phyloP scores from a whole-genome alignment of 2,888 invertebrate genomes.

The Seira musarum region DNA sequence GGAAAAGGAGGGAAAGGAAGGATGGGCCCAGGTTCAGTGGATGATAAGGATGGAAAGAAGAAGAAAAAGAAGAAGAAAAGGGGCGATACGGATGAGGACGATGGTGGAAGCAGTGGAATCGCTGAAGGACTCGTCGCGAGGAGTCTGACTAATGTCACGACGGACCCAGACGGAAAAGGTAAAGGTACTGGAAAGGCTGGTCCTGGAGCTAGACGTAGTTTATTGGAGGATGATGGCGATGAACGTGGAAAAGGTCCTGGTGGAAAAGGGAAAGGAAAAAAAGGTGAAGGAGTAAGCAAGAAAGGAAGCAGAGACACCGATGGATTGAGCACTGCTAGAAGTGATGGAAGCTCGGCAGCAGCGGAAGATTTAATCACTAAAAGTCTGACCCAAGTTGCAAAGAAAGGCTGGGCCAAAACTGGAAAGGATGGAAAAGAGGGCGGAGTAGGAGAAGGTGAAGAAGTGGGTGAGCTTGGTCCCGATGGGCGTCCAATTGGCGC shows the following conservation, averaged over 20 bases:
- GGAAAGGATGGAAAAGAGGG: background rate
- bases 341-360: background rate
- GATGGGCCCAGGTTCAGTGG: background rate
- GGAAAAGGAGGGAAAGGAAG: slow-evolving; percentile 1
- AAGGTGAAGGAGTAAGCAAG: too few relatives aligned
- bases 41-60: background rate
- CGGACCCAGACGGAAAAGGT: too few relatives aligned
- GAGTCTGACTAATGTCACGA: background rate
- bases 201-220: too few relatives aligned
- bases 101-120: background rate
- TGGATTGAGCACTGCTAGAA: too few relatives aligned
- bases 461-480: background rate
- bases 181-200: too few relatives aligned
- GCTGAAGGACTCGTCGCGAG: slow-evolving; percentile 19
- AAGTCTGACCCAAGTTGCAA: background rate
- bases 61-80: background rate
- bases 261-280: background rate
- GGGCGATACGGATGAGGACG: background rate
- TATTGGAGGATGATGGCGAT: too few relatives aligned
- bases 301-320: too few relatives aligned
- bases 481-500: background rate
- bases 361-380: background rate
- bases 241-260: too few relatives aligned
- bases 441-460: background rate
- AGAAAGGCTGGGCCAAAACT: background rate